phyloP scores from a whole-genome alignment of 1,140 invertebrate species.

The Aphaenogaster rudis region DNA sequence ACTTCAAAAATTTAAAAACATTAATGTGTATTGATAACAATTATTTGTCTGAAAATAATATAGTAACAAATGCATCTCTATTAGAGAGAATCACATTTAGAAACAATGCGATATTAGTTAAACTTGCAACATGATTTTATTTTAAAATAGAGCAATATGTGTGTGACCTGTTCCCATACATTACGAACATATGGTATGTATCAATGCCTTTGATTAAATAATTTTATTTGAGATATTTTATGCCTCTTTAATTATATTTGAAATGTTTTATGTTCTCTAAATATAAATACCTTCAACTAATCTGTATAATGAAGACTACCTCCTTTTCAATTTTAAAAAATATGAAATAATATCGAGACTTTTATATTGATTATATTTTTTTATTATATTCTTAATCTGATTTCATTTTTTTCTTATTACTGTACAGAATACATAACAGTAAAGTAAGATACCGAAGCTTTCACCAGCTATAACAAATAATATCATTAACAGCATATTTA shows the following conservation, averaged over 20 bases:
- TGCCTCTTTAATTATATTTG: background rate
- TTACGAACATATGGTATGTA: too few relatives aligned
- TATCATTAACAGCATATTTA: background rate
- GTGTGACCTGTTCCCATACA: too few relatives aligned
- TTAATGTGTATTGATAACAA: background rate
- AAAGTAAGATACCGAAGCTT: slow-evolving; percentile 14
- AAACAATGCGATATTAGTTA: background rate
- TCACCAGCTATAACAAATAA: background rate
- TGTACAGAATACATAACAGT: slow-evolving; percentile 3
- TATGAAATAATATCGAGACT: background rate
- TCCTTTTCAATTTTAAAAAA: background rate
- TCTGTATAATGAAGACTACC: background rate
- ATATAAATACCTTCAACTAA: background rate
- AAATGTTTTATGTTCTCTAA: background rate
- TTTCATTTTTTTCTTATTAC: background rate
- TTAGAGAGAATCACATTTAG: background rate
- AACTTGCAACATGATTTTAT: background rate
- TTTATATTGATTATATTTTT: background rate
- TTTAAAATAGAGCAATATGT: background rate
- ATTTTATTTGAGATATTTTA: background rate
- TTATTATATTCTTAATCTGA: background rate
- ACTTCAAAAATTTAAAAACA: background rate
- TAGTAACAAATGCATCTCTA: background rate
- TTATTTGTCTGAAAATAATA: background rate
- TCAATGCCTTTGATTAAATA: background rate